phyloP scores from a whole-genome alignment of 2,113 vertebrate species.

The Sisor rabdophorus region DNA sequence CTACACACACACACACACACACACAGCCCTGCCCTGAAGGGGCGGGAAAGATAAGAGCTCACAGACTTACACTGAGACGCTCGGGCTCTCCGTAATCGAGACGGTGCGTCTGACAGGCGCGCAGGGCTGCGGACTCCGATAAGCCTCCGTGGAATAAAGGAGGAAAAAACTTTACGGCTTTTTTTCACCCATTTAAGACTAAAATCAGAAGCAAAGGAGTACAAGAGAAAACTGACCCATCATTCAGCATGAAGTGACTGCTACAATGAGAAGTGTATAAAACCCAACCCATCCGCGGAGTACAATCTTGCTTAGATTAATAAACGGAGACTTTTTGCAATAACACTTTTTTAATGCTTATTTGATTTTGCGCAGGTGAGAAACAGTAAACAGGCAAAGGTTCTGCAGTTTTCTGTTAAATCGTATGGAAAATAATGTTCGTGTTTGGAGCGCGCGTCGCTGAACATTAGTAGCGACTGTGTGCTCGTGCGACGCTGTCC shows the following conservation, averaged over 20 bases:
- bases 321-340: no score
- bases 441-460: constrained; percentile 34
- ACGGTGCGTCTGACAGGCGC: constrained; percentile 60
- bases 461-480: constrained; percentile 39
- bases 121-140: constrained; percentile 56
- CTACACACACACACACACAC: constrained; percentile 18
- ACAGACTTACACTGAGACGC: constrained; percentile 47
- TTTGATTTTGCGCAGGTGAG: neutral
- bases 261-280: neutral
- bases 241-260: neutral
- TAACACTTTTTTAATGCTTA: no score
- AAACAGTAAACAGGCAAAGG: constrained; percentile 6
- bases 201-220: neutral
- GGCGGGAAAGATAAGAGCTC: constrained; percentile 66
- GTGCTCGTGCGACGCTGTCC: constrained; percentile 43
- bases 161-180: constrained; percentile 22
- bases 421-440: constrained; percentile 31
- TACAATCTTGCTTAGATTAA: neutral
- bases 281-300: neutral
- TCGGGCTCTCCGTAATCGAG: constrained; percentile 67
- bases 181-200: neutral
- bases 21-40: constrained; percentile 54
- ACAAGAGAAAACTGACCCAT: neutral
- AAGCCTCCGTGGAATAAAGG: constrained; percentile 65
- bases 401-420: constrained; percentile 28